phyloP scores from a whole-genome alignment of 2,888 invertebrate genomes.

The Andrena bucephala region DNA sequence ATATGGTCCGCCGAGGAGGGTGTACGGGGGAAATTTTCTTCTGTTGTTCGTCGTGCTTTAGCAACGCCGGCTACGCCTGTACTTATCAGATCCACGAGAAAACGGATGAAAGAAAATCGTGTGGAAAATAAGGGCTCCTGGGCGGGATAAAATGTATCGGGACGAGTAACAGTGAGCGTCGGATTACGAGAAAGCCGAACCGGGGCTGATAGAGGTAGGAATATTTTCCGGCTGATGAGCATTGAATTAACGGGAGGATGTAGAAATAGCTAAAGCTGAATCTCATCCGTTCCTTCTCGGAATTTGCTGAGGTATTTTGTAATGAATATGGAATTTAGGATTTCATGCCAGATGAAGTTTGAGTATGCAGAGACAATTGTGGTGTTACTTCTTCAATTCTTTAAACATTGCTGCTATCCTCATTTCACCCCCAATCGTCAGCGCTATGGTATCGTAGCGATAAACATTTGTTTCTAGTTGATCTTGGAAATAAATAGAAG shows the following conservation, averaged over 20 bases:
- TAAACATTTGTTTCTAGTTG: background rate
- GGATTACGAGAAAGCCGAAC: background rate
- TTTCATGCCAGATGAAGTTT: too few species aligned
- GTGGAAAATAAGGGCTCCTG: constrained; percentile 18
- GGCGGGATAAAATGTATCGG: background rate
- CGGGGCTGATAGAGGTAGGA: background rate
- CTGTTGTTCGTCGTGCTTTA: background rate
- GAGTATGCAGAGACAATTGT: too few species aligned
- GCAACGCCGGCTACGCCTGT: background rate
- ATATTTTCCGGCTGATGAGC: constrained; percentile 10
- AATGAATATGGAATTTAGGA: background rate
- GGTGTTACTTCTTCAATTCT: too few species aligned
- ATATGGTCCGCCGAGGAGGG: background rate
- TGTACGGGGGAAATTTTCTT: background rate
- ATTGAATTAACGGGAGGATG: background rate
- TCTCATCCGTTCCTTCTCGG: background rate
- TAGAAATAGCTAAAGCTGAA: background rate
- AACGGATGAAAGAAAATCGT: constrained; percentile 22
- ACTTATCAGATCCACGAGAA: background rate
- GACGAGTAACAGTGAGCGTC: background rate
- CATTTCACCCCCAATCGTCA: too few species aligned
- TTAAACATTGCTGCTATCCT: too few species aligned
- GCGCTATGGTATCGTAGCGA: too few species aligned
- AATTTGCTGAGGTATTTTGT: background rate
- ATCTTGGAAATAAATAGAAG: background rate